These are phyloP conservation scores for Aphidius gifuensis DNA, from an alignment of 1,140 invertebrate species.

Conservation along the genomic window DNA sequence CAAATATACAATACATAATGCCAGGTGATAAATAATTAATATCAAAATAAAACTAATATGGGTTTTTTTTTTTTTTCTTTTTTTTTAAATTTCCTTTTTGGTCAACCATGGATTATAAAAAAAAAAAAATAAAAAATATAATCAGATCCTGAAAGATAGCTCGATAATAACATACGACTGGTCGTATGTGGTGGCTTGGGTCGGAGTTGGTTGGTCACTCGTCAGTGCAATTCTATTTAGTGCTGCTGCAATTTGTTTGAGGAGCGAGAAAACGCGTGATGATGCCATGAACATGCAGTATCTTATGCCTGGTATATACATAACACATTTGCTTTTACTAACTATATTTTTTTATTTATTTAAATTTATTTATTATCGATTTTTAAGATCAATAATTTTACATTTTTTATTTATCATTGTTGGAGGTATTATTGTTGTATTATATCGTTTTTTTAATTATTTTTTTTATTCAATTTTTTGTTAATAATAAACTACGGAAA, in stretches of 20 bases:
- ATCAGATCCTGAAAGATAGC: constrained; percentile 81
- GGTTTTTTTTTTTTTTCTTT: constrained; percentile 55
- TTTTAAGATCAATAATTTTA: too few relatives aligned
- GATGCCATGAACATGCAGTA: constrained; percentile 96
- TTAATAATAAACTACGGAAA: too few relatives aligned
- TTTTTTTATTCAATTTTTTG: too few relatives aligned
- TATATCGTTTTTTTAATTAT: too few relatives aligned
- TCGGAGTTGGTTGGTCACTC: constrained; percentile 84
- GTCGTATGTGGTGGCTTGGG: constrained; percentile 94
- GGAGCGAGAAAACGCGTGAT: constrained; percentile 87
- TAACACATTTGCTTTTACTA: constrained; percentile 45
- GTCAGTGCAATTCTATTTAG: constrained; percentile 88
- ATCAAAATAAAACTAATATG: constrained; percentile 38
- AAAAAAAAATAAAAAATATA: neutral
- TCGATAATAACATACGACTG: constrained; percentile 87
- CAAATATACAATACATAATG: constrained; percentile 85
- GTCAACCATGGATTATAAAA: constrained; percentile 1
- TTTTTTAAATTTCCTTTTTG: constrained; percentile 50
- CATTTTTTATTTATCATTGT: too few relatives aligned
- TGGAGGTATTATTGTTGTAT: too few relatives aligned
- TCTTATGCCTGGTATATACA: constrained; percentile 86
- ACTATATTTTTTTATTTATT: constrained; percentile 28
- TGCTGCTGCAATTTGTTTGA: constrained; percentile 86
- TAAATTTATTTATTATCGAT: neutral
- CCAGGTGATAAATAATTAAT: constrained; percentile 62